Conservation (phyloP, 2,113 vertebrate species). For the Myrmecophaga tridactyla region DNA sequence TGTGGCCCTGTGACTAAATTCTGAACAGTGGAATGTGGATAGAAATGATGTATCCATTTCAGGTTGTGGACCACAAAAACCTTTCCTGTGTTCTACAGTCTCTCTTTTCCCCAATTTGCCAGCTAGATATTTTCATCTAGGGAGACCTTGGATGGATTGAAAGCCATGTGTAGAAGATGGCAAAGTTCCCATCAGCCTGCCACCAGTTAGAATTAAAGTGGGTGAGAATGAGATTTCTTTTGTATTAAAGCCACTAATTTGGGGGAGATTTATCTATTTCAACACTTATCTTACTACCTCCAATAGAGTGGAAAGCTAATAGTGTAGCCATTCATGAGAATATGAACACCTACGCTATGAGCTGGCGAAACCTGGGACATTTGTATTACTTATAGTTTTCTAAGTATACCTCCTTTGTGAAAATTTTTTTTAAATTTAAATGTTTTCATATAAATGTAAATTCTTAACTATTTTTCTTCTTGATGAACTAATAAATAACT, state of each 20-base stretch:
- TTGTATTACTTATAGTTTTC: neutral
- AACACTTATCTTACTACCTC: neutral
- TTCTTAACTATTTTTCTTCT: neutral
- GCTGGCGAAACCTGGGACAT: neutral
- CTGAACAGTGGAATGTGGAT: neutral
- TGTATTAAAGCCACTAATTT: neutral
- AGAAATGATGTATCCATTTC: neutral
- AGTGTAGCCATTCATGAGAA: neutral
- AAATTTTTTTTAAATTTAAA: neutral
- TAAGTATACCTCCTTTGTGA: neutral
- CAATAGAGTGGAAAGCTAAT: neutral
- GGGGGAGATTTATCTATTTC: neutral
- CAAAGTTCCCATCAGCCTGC: neutral
- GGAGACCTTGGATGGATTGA: neutral
- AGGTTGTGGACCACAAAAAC: neutral
- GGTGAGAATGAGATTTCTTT: neutral
- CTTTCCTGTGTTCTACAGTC: neutral
- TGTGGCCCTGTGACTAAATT: neutral
- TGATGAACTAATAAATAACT: neutral
- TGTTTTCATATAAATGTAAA: neutral
- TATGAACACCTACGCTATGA: neutral
- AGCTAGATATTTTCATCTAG: neutral
- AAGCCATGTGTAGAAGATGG: neutral
- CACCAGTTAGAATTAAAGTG: neutral
- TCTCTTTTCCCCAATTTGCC: neutral